Conservation (phyloP, 2,888 invertebrate genomes). For the Cheilosia vulpina region DNA sequence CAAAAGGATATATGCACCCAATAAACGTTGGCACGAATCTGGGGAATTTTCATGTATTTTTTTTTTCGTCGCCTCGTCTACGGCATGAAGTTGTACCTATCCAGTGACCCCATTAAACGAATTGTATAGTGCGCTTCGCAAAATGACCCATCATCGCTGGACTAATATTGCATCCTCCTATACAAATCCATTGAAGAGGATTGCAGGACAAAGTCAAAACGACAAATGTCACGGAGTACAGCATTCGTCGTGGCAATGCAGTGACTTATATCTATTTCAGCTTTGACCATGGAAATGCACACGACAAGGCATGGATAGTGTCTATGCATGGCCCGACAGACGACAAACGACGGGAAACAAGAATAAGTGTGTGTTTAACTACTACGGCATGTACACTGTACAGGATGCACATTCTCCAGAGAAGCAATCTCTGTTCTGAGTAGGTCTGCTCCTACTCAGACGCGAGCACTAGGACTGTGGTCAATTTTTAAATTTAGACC, state of each 20-base stretch:
- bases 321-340: slow-evolving; percentile 41
- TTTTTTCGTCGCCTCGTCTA: background rate
- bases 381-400: slow-evolving; percentile 33
- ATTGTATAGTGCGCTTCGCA: slow-evolving; percentile 27
- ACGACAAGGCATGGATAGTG: slow-evolving; percentile 26
- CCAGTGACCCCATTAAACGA: slow-evolving; percentile 57
- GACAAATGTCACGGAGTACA: slow-evolving; percentile 38
- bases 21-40: slow-evolving; percentile 67
- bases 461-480: slow-evolving; percentile 8
- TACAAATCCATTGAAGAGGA: background rate
- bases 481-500: slow-evolving; percentile 58
- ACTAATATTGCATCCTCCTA: slow-evolving; percentile 33
- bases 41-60: background rate
- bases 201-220: background rate
- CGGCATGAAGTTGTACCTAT: slow-evolving; percentile 28
- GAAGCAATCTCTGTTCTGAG: slow-evolving; percentile 41
- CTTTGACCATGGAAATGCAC: slow-evolving; percentile 37
- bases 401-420: slow-evolving; percentile 45
- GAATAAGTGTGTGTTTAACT: slow-evolving; percentile 48
- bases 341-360: slow-evolving; percentile 28
- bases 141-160: slow-evolving; percentile 53
- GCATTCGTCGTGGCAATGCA: slow-evolving; percentile 16
- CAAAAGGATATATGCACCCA: slow-evolving; percentile 50
- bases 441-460: slow-evolving; percentile 35
- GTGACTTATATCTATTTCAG: slow-evolving; percentile 37